Conservation (phyloP, 2,797 vertebrate species). For the Brachymystax lenok region DNA sequence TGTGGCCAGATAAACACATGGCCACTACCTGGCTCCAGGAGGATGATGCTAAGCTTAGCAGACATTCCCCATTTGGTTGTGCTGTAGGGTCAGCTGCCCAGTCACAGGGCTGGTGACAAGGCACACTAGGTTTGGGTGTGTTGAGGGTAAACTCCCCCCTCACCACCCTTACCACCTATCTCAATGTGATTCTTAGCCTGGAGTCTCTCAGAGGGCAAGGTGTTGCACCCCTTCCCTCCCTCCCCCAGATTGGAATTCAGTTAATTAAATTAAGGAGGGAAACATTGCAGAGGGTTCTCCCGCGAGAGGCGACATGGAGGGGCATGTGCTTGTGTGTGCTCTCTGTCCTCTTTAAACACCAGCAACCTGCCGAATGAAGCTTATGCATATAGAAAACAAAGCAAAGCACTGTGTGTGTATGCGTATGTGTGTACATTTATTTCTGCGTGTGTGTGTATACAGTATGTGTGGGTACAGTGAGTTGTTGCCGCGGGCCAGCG, state of each 20-base stretch:
- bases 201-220: constrained; percentile 54
- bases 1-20: constrained; percentile 24
- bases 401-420: constrained; percentile 27
- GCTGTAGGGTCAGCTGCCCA: constrained; percentile 11
- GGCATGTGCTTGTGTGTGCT: constrained; percentile 40
- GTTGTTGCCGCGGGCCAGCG: constrained; percentile 67
- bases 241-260: constrained; percentile 60
- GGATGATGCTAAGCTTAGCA: constrained; percentile 38
- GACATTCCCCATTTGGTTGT: constrained; percentile 38
- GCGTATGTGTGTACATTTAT: constrained; percentile 11
- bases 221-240: constrained; percentile 4
- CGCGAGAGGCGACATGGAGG: constrained; percentile 23
- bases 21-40: constrained; percentile 25
- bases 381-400: constrained; percentile 39
- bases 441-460: background rate
- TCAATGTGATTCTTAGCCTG: constrained; percentile 61
- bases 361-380: constrained; percentile 23
- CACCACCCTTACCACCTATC: constrained; percentile 1
- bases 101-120: constrained; percentile 40
- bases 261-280: constrained; percentile 71
- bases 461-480: constrained; percentile 8
- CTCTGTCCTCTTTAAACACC: constrained; percentile 3
- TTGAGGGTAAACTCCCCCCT: constrained; percentile 1
- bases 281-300: constrained; percentile 41
- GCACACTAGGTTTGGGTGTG: constrained; percentile 34